These are phyloP conservation scores for Lanistes nyassanus DNA, from an alignment of 1,140 invertebrate genomes.

Conservation along the genomic window DNA sequence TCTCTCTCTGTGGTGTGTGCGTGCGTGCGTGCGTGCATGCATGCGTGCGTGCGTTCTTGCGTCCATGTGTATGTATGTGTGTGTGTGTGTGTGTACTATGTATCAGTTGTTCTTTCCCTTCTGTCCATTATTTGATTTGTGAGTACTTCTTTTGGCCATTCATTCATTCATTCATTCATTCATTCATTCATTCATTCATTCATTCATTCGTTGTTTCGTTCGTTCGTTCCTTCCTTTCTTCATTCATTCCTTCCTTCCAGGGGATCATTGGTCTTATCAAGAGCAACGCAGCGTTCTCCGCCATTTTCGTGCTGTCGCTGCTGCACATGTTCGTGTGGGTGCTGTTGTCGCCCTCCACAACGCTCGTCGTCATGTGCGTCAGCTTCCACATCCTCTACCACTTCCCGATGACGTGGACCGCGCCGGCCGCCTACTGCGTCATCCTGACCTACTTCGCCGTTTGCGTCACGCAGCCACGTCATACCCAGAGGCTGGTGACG, in stretches of 20 bases:
- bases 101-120: too few species aligned
- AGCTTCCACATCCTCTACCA: slow-evolving; percentile 34
- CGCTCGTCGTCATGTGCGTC: slow-evolving; percentile 32
- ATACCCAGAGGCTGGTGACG: slow-evolving; percentile 35
- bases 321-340: slow-evolving; percentile 43
- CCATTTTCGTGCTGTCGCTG: slow-evolving; percentile 67
- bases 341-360: slow-evolving; percentile 37
- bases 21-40: too few species aligned
- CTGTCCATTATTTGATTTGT: too few species aligned
- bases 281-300: slow-evolving; percentile 72
- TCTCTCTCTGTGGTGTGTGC: too few species aligned
- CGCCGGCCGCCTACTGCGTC: slow-evolving; percentile 23
- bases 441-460: slow-evolving; percentile 33
- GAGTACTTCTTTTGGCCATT: too few species aligned
- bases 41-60: too few species aligned
- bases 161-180: too few species aligned
- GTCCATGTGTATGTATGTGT: too few species aligned
- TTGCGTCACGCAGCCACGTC: slow-evolving; percentile 27
- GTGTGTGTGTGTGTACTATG: too few species aligned
- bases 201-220: too few species aligned
- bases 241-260: slow-evolving; percentile 66
- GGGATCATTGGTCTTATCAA: slow-evolving; percentile 68
- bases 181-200: too few species aligned
- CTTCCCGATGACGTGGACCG: slow-evolving; percentile 21
- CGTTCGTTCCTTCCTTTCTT: too few species aligned